Evolutionary conservation across 2,888 invertebrate genomes (phyloP), one percentile per base, ranked within the genome.

Genomic region (Tachystola acroxantha): DNA sequence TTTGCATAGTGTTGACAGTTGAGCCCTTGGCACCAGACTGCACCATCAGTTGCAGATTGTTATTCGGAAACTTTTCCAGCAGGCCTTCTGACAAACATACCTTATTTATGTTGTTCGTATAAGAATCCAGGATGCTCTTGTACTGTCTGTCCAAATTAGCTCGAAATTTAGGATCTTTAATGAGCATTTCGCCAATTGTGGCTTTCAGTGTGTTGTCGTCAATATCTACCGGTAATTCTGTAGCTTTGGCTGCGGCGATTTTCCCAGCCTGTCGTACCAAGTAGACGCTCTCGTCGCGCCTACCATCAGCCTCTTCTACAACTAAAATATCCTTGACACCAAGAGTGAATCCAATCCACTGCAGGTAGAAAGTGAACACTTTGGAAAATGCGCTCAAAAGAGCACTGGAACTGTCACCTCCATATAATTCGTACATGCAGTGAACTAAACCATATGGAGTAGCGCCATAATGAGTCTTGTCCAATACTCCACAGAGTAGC

Each of bases 11-110:
- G 69, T 99, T 99, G 0, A 98, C 99, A 36, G 95, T 93, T 0
- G 98, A 96, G n/a, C 98, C 99, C 77, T 99, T 99, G 0, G 99
- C 99, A 43, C 99, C 99, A 10, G 99, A 97, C 59, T 96, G 92
- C 0, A 99, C 98, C 98, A 99, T 99, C 51, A 99, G 76, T 70
- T 99, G 98, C n/a, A 99, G 89, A 80, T 98, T 98, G 72, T 99
- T 99, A 10, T 91, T 80, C 0, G 99, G 99, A 65, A 99, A 99
- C 53, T 93, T 91, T 45, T 93, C 92, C 5, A 96, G 78, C 27
- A 99, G 87, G 1, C 98, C 98, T 40, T 89, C 89, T 0, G 96
- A 94, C 40, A 98, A 87, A 64, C 97, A 97, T 0, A 90, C 89
- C 51, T 92, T 94, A 62, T 96, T 97, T 38, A 99, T 97, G 29